A percentile compares a stretch with the other conserved stretches of the same genome.
These are phyloP conservation scores for Atta cephalotes DNA, from an alignment of 1,140 invertebrate genomes.

Conservation along the genomic window DNA sequence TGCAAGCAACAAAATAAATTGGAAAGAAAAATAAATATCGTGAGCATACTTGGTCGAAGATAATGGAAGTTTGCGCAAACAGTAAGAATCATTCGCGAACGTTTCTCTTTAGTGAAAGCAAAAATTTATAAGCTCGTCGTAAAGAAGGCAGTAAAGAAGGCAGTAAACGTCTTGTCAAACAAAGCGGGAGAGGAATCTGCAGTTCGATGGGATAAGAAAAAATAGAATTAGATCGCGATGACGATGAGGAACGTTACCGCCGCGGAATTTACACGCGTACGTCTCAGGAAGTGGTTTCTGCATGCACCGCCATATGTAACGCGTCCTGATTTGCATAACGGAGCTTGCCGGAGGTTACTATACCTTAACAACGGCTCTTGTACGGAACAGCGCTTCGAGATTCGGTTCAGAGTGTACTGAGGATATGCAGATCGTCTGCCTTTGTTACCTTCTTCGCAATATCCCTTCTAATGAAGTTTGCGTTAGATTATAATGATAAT, in stretches of 20 bases:
- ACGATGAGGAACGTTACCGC: conserved; percentile 27
- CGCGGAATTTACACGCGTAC: conserved; percentile 62
- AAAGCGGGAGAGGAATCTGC: neutral
- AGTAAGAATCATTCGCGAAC: conserved; percentile 14
- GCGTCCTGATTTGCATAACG: conserved; percentile 77
- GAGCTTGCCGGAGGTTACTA: conserved; percentile 68
- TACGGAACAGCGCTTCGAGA: conserved; percentile 29
- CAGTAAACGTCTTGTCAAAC: neutral
- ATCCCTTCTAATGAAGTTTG: conserved; percentile 26
- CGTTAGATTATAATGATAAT: conserved; percentile 10
- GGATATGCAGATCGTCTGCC: conserved; percentile 41
- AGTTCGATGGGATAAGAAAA: neutral
- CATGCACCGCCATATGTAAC: conserved; percentile 68
- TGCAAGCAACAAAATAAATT: conserved; percentile 20
- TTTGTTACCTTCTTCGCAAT: conserved; percentile 27
- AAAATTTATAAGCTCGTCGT: conserved; percentile 30
- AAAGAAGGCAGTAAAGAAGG: neutral
- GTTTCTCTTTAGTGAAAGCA: neutral
- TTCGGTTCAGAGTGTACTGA: conserved; percentile 17
- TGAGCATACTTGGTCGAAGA: neutral
- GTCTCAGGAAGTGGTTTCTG: conserved; percentile 72
- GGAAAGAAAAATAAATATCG: conserved; percentile 27
- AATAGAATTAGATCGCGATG: conserved; percentile 27
- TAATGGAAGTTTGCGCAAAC: conserved; percentile 34
- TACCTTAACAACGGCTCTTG: conserved; percentile 57